Percentiles rank a stretch among this genome's conserved stretches.
These are phyloP conservation scores for Brachionus asplanchnoidis DNA, from an alignment of 1,140 invertebrate species.

Conservation along the genomic window DNA sequence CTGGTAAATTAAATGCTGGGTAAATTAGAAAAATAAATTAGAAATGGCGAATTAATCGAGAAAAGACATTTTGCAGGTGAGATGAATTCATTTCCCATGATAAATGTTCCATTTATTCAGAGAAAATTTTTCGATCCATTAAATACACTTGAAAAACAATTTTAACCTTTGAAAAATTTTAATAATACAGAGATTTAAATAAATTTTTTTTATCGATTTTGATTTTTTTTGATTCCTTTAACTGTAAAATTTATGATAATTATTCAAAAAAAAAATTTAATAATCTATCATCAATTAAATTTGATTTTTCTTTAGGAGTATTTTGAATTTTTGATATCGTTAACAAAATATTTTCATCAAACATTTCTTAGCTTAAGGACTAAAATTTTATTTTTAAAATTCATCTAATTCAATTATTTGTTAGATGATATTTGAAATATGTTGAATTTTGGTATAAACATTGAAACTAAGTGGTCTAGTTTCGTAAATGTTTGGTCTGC, in stretches of 20 bases:
- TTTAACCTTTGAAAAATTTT: neutral
- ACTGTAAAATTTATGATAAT: neutral
- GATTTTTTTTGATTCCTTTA: neutral
- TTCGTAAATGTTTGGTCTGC: neutral
- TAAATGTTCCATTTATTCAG: neutral
- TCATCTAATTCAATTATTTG: too few relatives aligned
- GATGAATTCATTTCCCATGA: neutral
- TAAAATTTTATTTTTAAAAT: neutral
- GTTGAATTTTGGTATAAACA: neutral
- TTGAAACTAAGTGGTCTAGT: neutral
- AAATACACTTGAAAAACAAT: neutral
- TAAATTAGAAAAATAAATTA: neutral
- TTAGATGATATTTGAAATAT: too few relatives aligned
- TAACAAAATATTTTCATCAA: too few relatives aligned
- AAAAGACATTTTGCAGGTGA: neutral
- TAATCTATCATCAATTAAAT: neutral
- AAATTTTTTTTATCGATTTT: neutral
- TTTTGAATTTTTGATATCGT: neutral
- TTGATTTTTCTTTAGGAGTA: neutral
- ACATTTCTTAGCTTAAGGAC: neutral
- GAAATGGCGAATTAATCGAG: neutral
- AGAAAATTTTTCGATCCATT: neutral
- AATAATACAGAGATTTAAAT: neutral
- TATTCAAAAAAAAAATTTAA: neutral
- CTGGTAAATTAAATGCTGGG: neutral